Evolutionary conservation across 1,140 invertebrate genomes (phyloP), one percentile per base, ranked within the genome.

Genomic region (Pseudachorutes palmiensis): DNA sequence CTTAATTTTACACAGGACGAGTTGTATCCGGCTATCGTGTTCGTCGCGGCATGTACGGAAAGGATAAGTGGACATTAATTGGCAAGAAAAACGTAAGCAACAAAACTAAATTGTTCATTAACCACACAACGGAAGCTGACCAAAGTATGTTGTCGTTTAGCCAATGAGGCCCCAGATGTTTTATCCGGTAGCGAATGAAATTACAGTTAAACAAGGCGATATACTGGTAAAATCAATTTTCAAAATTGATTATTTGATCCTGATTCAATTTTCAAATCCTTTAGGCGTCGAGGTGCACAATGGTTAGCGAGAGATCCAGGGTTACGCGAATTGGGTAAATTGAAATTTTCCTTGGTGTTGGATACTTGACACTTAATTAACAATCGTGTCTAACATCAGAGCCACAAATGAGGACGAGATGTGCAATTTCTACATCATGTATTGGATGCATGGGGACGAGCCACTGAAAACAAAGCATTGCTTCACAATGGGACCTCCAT

Each of bases 361-460:
- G 55, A 3, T 49, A 24, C 29, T 2, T 33, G 30, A 19, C 24
- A 65, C 2, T 61, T 51, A 32, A 41, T 16, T 32, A 60, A 49
- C 14, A 33, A 32, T n/a, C 12, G 9, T n/a, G 16, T 22, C 2
- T 22, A 30, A 22, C 2, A 77, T 58, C 77, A 91, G 91, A 0
- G 78, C 86, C 5, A 97, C 94, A 19, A 91, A 91, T 73, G 83
- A 88, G 26, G 93, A 99, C 77, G 97, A 99, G 81, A 99, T 99
- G 97, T 99, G 97, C 81, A 99, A 99, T 80, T 98, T 99, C 79
- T 99, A 99, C 80, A 79, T 99, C 24, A 97, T 99, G 94, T 98
- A 97, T 79, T 99, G 93, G 80, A 91, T 94, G 0, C 84, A 93
- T 30, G 82, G 87, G n/a, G 84, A 83, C n/a, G 82, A 85, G 41